Conservation (phyloP, 2,113 vertebrate species). For the Chaenogobius annularis region DNA sequence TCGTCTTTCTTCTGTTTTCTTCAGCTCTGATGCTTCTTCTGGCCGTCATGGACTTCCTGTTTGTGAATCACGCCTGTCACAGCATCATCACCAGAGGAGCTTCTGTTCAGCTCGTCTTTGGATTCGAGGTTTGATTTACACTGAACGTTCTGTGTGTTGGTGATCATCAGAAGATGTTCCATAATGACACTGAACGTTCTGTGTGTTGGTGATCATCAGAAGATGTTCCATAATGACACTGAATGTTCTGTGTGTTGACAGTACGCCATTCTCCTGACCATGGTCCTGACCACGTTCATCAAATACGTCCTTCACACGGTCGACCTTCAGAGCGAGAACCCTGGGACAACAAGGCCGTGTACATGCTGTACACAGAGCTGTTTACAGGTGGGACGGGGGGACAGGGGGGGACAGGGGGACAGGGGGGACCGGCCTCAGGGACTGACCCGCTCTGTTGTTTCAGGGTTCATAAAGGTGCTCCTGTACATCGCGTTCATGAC, state of each 20-base stretch:
- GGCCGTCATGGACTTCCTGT: slow-evolving; percentile 87
- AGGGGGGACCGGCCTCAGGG: no score
- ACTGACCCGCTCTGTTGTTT: neutral
- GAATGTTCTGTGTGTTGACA: slow-evolving; percentile 40
- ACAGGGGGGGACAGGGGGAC: neutral
- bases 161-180: no score
- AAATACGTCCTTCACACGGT: slow-evolving; percentile 93
- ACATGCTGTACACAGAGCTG: slow-evolving; percentile 97
- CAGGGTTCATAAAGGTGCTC: slow-evolving; percentile 96
- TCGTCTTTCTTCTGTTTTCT: neutral
- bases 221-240: no score
- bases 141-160: no score
- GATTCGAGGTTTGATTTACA: slow-evolving; percentile 88
- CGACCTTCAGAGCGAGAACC: slow-evolving; percentile 94
- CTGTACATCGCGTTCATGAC: slow-evolving; percentile 98
- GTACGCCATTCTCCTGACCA: slow-evolving; percentile 96
- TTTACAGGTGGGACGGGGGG: slow-evolving; percentile 83
- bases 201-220: no score
- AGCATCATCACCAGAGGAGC: slow-evolving; percentile 94
- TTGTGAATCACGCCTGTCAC: slow-evolving; percentile 93
- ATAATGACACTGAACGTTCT: no score
- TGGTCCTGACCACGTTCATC: slow-evolving; percentile 94
- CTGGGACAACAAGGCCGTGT: slow-evolving; percentile 98
- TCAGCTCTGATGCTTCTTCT: slow-evolving; percentile 88
- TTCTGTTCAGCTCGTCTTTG: slow-evolving; percentile 95